Evolutionary conservation across 1,140 invertebrate genomes (phyloP).

Genomic region (Lepidostoma basale): DNA sequence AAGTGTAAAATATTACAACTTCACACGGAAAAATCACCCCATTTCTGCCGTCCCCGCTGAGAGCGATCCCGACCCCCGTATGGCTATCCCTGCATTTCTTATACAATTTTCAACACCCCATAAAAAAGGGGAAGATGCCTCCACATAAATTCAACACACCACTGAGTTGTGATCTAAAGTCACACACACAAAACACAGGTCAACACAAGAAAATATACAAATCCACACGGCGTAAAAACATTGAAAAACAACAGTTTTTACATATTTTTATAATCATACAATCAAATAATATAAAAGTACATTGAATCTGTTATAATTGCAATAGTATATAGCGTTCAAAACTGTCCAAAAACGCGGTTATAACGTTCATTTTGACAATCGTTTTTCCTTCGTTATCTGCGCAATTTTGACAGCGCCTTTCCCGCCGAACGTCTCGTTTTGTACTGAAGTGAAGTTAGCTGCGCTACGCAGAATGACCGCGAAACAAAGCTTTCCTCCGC

Average conservation of each 20-base stretch:
- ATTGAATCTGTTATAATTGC: too few species aligned
- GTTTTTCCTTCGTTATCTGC: background rate
- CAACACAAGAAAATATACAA: background rate
- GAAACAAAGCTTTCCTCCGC: constrained; percentile 16
- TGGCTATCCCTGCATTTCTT: constrained; percentile 21
- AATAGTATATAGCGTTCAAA: too few species aligned
- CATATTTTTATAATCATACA: background rate
- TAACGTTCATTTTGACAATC: constrained; percentile 18
- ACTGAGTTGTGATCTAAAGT: constrained; percentile 8
- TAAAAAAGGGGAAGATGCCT: background rate
- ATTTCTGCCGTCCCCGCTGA: background rate
- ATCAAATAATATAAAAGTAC: too few species aligned
- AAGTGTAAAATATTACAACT: background rate
- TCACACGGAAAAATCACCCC: constrained; percentile 23
- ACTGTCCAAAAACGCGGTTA: too few species aligned
- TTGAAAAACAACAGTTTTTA: background rate
- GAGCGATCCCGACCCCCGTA: constrained; percentile 17
- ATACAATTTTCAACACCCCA: constrained; percentile 13
- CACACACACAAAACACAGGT: background rate
- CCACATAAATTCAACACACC: constrained; percentile 33
- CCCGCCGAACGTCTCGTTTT: background rate
- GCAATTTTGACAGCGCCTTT: constrained; percentile 2
- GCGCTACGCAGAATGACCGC: constrained; percentile 13
- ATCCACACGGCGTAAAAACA: background rate
- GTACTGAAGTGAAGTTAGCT: constrained; percentile 13